Evolutionary conservation across 2,888 invertebrate species (phyloP), one percentile per base, ranked within the genome.

Genomic region (Stenoptilia bipunctidactyla): DNA sequence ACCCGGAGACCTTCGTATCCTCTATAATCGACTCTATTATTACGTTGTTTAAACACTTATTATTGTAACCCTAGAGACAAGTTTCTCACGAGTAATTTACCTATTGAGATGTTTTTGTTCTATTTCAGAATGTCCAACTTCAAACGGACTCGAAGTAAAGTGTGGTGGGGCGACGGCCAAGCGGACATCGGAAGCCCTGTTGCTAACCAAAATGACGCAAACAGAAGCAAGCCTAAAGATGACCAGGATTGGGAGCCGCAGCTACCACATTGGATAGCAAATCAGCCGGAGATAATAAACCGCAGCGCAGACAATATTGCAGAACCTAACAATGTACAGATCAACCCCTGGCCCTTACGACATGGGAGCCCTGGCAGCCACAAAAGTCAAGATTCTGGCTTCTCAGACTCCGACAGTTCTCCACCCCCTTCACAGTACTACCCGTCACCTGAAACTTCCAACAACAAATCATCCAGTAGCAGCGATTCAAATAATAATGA

Each of bases 361-460:
- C 83, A 75, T 44, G 85, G 79, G 55, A 87, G 83, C 58, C 86
- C 77, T 48, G 88, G 72, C 15, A 90, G 90, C 61, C 90, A 90
- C 47, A 89, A 90, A 45, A 92, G 92, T 56, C 91, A 91, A 67
- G 92, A 92, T 66, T 92, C 92, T 1, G 92, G 92, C 1, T 92
- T 92, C 66, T 92, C 92, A 0, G 92, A 92, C 56, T 90, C 91
- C 0, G 92, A 92, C 54, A 86, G 86, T 51, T 89, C 89, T 1
- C 86, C 87, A n/a, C 83, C 85, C 0, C 66, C 65, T 2, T 76
- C 79, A 1, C 77, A 83, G 47, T 77, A 80, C 50, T 79, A 76
- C 48, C 64, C 61, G 2, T 62, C 73, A 1, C 67, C 73, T 8
- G 73, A 74, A 30, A 58, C 48, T 38, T 55, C 59, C 3, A 73